A percentile compares a stretch with the other conserved stretches of the same genome.
These are phyloP conservation scores for Procambarus clarkii DNA, from an alignment of 1,140 invertebrate genomes.

Conservation along the genomic window DNA sequence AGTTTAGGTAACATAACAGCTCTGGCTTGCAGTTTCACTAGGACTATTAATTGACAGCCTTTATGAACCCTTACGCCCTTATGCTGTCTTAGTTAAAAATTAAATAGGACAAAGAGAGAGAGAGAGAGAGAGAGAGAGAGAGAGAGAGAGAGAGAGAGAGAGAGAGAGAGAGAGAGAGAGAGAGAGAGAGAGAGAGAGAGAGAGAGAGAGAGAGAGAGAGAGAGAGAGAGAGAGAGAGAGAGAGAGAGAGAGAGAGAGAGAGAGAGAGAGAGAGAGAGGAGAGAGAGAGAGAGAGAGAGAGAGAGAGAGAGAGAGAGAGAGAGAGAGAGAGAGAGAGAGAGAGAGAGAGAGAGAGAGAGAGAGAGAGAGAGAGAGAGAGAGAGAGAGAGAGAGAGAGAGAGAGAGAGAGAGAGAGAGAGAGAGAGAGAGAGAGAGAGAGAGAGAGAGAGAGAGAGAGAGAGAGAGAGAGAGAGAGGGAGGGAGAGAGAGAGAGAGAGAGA, in stretches of 20 bases:
- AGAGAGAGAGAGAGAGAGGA: background rate
- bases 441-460: background rate
- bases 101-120: background rate
- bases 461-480: background rate
- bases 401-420: constrained; percentile 1
- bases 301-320: background rate
- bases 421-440: background rate
- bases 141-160: too few species aligned
- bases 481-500: background rate
- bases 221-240: background rate
- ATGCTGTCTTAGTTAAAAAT: constrained; percentile 11
- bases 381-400: background rate
- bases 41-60: too few species aligned
- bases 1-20: too few species aligned
- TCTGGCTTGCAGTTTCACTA: too few species aligned
- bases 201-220: constrained; percentile 9
- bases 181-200: constrained; percentile 8
- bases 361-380: background rate
- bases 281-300: background rate
- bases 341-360: background rate
- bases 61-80: too few species aligned
- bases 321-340: background rate
- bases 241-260: background rate
- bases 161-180: constrained; percentile 9
- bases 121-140: background rate